Evolutionary conservation across 2,113 vertebrate species (phyloP).

Genomic region (Galeopterus variegatus): DNA sequence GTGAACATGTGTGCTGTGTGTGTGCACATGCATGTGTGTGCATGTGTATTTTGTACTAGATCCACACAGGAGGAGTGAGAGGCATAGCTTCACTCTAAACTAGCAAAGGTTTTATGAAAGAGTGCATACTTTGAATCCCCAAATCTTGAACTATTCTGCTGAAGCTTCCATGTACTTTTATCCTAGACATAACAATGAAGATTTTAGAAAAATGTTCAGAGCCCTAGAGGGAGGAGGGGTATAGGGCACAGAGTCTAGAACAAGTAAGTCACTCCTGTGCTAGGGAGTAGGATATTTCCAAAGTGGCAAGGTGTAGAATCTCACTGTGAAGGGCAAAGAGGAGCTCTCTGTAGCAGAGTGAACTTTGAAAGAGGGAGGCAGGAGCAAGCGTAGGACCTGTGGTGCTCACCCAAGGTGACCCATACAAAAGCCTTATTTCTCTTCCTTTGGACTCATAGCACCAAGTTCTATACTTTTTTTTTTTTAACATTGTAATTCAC

Average conservation of each 20-base stretch:
- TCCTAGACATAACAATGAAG: neutral
- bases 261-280: neutral
- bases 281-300: constrained; percentile 25
- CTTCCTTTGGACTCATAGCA: neutral
- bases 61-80: neutral
- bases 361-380: neutral
- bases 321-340: neutral
- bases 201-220: constrained; percentile 10
- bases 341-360: neutral
- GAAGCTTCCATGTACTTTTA: neutral
- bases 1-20: neutral
- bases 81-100: neutral
- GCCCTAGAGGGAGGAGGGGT: neutral
- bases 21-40: neutral
- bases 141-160: neutral
- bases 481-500: neutral
- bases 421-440: neutral
- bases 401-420: neutral
- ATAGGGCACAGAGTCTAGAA: neutral
- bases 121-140: neutral
- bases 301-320: neutral
- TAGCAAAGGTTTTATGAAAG: constrained; percentile 18
- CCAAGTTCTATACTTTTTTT: neutral
- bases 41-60: constrained; percentile 10
- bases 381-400: constrained; percentile 19